These are phyloP conservation scores for Gila robusta DNA, from an alignment of 2,797 vertebrate genomes.

Conservation along the genomic window DNA sequence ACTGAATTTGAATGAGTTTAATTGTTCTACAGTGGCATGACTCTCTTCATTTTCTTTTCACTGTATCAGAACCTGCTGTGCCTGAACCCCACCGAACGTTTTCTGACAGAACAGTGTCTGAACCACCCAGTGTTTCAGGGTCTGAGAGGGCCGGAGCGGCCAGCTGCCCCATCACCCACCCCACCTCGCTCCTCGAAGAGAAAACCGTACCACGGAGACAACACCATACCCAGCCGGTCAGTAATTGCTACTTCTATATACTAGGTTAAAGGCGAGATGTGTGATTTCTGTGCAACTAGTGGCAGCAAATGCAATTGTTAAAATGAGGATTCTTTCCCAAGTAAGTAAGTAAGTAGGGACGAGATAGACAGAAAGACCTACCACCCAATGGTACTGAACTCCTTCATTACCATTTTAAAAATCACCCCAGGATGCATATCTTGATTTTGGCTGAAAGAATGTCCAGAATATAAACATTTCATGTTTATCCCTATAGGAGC, in stretches of 20 bases:
- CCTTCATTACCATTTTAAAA: neutral
- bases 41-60: slow-evolving; percentile 16
- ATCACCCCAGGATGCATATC: neutral
- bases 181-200: slow-evolving; percentile 94
- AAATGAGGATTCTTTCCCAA: neutral
- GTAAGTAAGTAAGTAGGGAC: neutral
- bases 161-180: slow-evolving; percentile 85
- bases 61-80: slow-evolving; percentile 90
- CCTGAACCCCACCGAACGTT: slow-evolving; percentile 94
- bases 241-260: slow-evolving; percentile 18
- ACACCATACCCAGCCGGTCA: slow-evolving; percentile 94
- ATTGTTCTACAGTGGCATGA: slow-evolving; percentile 24
- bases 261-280: neutral
- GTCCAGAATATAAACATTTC: no score
- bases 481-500: slow-evolving; percentile 78
- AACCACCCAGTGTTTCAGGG: slow-evolving; percentile 98
- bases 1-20: slow-evolving; percentile 1
- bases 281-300: neutral
- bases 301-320: neutral
- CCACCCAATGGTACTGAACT: neutral
- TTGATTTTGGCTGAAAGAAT: neutral
- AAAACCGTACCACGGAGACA: slow-evolving; percentile 95
- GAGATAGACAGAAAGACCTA: neutral
- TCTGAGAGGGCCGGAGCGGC: slow-evolving; percentile 91
- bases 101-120: slow-evolving; percentile 94